phyloP scores from a whole-genome alignment of 2,113 vertebrate species.

The Spilogale gracilis region DNA sequence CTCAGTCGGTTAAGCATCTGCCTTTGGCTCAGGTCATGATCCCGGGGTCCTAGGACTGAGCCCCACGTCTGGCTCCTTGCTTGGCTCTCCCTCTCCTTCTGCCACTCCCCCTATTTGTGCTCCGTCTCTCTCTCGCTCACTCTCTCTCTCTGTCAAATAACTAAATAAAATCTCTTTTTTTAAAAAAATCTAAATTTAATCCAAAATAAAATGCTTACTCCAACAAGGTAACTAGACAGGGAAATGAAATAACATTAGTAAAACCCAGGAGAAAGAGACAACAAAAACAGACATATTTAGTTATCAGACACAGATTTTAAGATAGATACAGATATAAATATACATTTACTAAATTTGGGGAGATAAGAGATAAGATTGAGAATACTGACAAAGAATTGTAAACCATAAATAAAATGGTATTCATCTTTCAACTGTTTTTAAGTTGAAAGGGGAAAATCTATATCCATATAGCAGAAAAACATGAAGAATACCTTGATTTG shows the following conservation, averaged over 20 bases:
- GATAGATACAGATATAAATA: background rate
- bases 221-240: background rate
- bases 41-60: background rate
- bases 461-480: background rate
- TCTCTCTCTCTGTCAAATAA: too few species aligned
- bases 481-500: background rate
- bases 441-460: background rate
- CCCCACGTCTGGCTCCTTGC: background rate
- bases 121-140: too few species aligned
- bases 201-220: slow-evolving; percentile 5
- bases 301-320: background rate
- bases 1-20: background rate
- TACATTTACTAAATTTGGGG: background rate
- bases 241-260: background rate
- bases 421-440: background rate
- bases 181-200: background rate
- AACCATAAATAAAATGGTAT: background rate
- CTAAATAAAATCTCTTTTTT: background rate
- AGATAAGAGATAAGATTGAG: background rate
- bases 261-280: background rate
- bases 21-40: background rate
- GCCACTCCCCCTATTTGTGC: too few species aligned
- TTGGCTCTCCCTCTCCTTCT: background rate
- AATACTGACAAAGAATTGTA: background rate
- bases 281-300: background rate